phyloP scores from a whole-genome alignment of 2,888 invertebrate genomes.

The Acronicta leporina region DNA sequence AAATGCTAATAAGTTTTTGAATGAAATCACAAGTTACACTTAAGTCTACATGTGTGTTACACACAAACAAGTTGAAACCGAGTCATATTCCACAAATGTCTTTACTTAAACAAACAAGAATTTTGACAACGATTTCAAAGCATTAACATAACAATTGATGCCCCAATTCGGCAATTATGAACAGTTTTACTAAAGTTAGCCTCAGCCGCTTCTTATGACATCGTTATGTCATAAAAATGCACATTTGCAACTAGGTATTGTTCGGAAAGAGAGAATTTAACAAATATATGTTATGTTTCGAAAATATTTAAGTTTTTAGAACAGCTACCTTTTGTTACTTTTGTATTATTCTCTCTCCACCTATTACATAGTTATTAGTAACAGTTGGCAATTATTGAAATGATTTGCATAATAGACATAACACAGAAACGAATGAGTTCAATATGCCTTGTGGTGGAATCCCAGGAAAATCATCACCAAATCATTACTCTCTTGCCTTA shows the following conservation, averaged over 20 bases:
- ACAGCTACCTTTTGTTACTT: neutral
- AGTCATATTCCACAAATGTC: conserved; percentile 9
- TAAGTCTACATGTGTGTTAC: neutral
- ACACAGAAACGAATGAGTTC: no score
- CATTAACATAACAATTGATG: conserved; percentile 62
- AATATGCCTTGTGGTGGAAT: no score
- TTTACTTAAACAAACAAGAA: conserved; percentile 29
- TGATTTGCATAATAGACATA: neutral
- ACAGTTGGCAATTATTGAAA: neutral
- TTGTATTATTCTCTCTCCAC: neutral
- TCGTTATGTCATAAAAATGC: conserved; percentile 42
- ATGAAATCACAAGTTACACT: neutral
- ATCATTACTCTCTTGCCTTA: no score
- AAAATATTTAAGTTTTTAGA: conserved; percentile 13
- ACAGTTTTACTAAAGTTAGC: conserved; percentile 30
- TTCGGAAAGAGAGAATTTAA: conserved; percentile 2
- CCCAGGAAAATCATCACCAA: no score
- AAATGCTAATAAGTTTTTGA: neutral
- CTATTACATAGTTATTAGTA: neutral
- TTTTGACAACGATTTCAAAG: conserved; percentile 38
- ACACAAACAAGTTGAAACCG: neutral
- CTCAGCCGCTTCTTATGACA: conserved; percentile 14
- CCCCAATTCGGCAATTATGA: conserved; percentile 58
- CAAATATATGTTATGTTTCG: neutral
- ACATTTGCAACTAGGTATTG: conserved; percentile 28